These are phyloP conservation scores for Bombus polaris DNA, from an alignment of 1,140 invertebrate species.

Conservation along the genomic window DNA sequence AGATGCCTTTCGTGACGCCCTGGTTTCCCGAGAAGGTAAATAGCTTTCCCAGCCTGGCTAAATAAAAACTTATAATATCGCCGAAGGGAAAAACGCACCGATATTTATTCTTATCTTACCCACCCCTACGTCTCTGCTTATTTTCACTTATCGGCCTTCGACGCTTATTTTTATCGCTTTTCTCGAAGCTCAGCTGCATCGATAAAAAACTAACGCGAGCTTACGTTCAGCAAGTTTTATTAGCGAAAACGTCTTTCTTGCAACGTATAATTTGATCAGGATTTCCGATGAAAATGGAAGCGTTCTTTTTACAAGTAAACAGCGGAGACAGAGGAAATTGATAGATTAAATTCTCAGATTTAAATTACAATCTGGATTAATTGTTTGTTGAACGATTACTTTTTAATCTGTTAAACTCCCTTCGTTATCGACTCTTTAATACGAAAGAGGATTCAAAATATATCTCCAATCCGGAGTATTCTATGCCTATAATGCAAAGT, in stretches of 20 bases:
- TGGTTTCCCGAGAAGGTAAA: slow-evolving; percentile 96
- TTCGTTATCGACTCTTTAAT: not conserved
- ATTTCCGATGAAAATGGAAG: not conserved
- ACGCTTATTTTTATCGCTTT: slow-evolving; percentile 20
- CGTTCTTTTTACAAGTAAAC: not conserved
- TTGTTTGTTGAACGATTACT: not conserved
- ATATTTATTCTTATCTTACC: slow-evolving; percentile 26
- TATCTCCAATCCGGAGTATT: not conserved
- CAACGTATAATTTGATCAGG: not conserved
- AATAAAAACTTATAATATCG: slow-evolving; percentile 33
- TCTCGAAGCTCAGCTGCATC: not conserved
- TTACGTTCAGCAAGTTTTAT: not conserved
- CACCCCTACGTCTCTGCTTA: not conserved
- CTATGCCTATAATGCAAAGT: not conserved
- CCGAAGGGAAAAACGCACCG: not conserved
- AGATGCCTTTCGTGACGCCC: slow-evolving; percentile 97
- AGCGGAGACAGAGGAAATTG: not conserved
- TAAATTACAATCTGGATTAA: not conserved
- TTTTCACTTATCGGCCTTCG: slow-evolving; percentile 1
- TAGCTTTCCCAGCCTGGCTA: slow-evolving; percentile 11
- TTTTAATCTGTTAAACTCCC: not conserved
- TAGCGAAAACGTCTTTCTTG: slow-evolving; percentile 1
- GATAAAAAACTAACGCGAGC: slow-evolving; percentile 12
- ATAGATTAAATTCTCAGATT: not conserved
- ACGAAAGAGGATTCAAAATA: not conserved